phyloP scores from a whole-genome alignment of 2,888 invertebrate genomes.

The Phyllotreta cruciferae region DNA sequence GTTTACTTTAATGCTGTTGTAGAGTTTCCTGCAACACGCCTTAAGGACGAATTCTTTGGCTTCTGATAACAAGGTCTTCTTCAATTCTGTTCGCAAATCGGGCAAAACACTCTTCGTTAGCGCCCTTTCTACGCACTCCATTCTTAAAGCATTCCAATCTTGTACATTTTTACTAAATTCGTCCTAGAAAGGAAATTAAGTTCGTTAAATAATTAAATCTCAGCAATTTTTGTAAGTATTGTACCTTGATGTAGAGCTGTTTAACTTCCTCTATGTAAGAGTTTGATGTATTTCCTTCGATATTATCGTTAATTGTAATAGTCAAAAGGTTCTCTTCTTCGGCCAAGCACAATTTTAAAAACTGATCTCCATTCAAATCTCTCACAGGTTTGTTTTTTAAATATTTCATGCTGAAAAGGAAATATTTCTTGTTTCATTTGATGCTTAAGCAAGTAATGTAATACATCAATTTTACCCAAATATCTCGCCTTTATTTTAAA shows the following conservation, averaged over 20 bases:
- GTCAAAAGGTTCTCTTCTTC: constrained; percentile 82
- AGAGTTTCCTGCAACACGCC: constrained; percentile 84
- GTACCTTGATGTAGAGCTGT: constrained; percentile 72
- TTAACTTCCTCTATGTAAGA: constrained; percentile 91
- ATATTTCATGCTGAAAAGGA: constrained; percentile 82
- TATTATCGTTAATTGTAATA: constrained; percentile 75
- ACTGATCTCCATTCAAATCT: constrained; percentile 89
- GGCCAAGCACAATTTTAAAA: constrained; percentile 80
- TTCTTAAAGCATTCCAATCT: constrained; percentile 93
- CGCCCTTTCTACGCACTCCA: constrained; percentile 87
- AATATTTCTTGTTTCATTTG: constrained; percentile 6
- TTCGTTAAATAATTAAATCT: neutral
- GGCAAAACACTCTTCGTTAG: constrained; percentile 89
- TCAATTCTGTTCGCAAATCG: constrained; percentile 85
- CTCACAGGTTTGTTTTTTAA: constrained; percentile 91
- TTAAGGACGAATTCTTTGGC: constrained; percentile 85
- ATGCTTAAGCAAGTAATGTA: no score
- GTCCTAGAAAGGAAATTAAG: constrained; percentile 63
- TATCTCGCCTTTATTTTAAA: neutral
- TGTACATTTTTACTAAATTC: constrained; percentile 93
- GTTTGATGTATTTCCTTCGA: constrained; percentile 78
- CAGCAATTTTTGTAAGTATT: constrained; percentile 20
- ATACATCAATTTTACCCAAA: no score
- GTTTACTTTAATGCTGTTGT: constrained; percentile 83
- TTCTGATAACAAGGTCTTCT: constrained; percentile 80